Evolutionary conservation across 2,888 invertebrate species (phyloP).

Genomic region (Melanophora roralis): DNA sequence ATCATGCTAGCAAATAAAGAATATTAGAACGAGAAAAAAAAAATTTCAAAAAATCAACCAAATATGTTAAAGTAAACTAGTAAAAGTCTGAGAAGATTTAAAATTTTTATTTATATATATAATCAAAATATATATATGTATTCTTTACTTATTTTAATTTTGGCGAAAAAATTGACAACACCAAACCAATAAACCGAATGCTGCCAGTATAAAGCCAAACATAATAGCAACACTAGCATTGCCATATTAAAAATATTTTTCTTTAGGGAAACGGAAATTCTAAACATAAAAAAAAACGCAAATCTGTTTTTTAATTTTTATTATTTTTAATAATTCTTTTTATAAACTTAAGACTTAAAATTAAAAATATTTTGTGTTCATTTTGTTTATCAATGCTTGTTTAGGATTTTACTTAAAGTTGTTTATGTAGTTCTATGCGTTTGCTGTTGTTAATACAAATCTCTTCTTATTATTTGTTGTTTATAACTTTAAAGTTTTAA

Average conservation of each 20-base stretch:
- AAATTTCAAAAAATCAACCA: no score
- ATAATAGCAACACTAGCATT: background rate
- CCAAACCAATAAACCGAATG: no score
- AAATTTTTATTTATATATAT: no score
- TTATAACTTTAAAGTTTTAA: conserved; percentile 45
- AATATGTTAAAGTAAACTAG: no score
- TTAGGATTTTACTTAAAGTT: conserved; percentile 65
- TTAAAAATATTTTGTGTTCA: conserved; percentile 77
- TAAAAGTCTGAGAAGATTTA: no score
- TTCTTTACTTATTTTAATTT: no score
- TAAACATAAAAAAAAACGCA: background rate
- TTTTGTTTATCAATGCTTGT: conserved; percentile 63
- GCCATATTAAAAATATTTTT: conserved; percentile 2
- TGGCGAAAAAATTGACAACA: no score
- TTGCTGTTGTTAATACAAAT: conserved; percentile 65
- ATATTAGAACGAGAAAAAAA: no score
- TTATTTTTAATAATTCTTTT: conserved; percentile 75
- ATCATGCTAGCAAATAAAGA: no score
- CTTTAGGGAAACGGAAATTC: background rate
- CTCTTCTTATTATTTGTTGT: conserved; percentile 62
- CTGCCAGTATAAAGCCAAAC: no score
- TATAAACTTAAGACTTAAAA: conserved; percentile 78
- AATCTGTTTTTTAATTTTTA: conserved; percentile 58
- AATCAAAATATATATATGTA: no score
- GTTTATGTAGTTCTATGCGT: conserved; percentile 64